phyloP scores from a whole-genome alignment of 2,113 vertebrate species.

The Phaetusa simplex region DNA sequence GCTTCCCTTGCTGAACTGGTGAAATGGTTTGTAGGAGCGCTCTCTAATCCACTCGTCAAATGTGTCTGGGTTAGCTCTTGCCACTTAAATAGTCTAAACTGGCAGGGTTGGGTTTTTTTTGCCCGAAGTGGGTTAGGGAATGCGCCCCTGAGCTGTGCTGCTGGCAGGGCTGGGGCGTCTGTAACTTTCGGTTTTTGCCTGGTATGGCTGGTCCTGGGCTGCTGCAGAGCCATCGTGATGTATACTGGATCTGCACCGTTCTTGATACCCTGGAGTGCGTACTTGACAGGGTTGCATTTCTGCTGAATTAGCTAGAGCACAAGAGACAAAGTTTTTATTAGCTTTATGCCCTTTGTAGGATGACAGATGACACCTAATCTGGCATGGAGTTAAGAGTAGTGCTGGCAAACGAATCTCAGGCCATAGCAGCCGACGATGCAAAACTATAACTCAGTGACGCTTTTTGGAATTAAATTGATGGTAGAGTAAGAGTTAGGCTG shows the following conservation, averaged over 20 bases:
- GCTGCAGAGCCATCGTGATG: accelerated
- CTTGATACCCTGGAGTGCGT: not conserved
- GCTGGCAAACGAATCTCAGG: not conserved
- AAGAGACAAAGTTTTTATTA: not conserved
- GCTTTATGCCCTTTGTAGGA: slow-evolving; percentile 24
- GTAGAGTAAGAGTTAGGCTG: not conserved
- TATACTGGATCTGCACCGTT: not conserved
- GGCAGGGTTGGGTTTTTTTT: not conserved
- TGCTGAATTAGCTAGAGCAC: slow-evolving; percentile 4
- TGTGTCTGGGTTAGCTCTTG: not conserved
- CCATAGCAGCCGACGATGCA: not conserved
- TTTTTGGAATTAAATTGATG: not conserved
- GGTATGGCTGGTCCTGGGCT: not conserved
- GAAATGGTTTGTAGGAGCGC: not conserved
- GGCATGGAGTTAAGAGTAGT: not conserved
- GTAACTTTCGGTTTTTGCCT: not conserved
- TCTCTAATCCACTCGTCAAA: not conserved
- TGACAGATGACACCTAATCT: not conserved
- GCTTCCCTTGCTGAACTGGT: not conserved
- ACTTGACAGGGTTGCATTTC: not conserved
- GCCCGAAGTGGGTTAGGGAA: not conserved
- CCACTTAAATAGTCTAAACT: not conserved
- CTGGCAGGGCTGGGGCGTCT: not conserved
- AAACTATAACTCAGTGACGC: not conserved
- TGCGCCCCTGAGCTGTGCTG: not conserved